These are phyloP conservation scores for Neosilurus mollespiculum DNA, from an alignment of 2,797 vertebrate genomes.

Conservation along the genomic window DNA sequence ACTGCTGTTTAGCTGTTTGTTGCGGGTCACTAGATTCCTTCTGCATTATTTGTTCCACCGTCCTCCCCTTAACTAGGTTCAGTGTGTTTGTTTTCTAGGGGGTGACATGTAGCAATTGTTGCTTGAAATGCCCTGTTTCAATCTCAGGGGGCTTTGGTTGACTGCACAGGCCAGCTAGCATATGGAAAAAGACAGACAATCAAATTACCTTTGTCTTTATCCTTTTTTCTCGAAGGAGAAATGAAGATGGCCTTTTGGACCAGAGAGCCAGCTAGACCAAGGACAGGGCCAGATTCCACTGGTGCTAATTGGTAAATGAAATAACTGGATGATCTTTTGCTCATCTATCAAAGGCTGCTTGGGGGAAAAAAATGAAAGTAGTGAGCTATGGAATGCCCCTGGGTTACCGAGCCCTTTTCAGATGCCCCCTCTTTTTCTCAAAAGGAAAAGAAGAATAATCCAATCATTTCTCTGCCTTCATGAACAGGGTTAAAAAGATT, in stretches of 20 bases:
- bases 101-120: slow-evolving; percentile 55
- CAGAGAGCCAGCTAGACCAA: slow-evolving; percentile 41
- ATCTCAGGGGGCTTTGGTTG: slow-evolving; percentile 50
- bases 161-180: slow-evolving; percentile 54
- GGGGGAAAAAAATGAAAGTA: slow-evolving; percentile 36
- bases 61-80: slow-evolving; percentile 63
- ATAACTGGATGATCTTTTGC: slow-evolving; percentile 64
- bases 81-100: slow-evolving; percentile 62
- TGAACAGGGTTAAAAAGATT: slow-evolving; percentile 42
- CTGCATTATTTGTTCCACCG: slow-evolving; percentile 55
- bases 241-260: slow-evolving; percentile 52
- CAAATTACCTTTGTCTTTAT: slow-evolving; percentile 61
- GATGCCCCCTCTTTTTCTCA: slow-evolving; percentile 26
- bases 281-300: slow-evolving; percentile 49
- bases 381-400: slow-evolving; percentile 37
- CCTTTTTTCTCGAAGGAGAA: slow-evolving; percentile 52
- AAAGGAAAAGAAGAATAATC: slow-evolving; percentile 50
- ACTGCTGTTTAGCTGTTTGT: slow-evolving; percentile 57
- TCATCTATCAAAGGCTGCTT: slow-evolving; percentile 59
- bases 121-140: slow-evolving; percentile 45
- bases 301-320: slow-evolving; percentile 65
- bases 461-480: slow-evolving; percentile 51
- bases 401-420: slow-evolving; percentile 45
- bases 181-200: slow-evolving; percentile 61
- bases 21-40: slow-evolving; percentile 59